Evolutionary conservation across 1,140 invertebrate genomes (phyloP).

Genomic region (Dryas iulia): DNA sequence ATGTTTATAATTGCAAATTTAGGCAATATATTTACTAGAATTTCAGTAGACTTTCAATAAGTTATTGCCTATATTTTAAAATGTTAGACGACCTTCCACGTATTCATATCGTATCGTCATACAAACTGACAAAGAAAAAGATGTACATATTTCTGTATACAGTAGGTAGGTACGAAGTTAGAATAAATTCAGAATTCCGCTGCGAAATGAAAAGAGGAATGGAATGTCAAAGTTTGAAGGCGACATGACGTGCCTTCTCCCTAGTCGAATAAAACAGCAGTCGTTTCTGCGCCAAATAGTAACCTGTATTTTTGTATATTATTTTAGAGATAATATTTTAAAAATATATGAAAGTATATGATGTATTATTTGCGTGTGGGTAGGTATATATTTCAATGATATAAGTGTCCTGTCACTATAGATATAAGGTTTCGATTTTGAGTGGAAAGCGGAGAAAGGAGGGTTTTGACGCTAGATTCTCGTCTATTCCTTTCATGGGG

Average conservation of each 20-base stretch:
- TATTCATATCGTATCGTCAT: background rate
- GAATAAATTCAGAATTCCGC: background rate
- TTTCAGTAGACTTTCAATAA: background rate
- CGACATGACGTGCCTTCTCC: background rate
- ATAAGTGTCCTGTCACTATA: too few species aligned
- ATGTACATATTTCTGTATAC: background rate
- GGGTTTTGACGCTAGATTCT: too few species aligned
- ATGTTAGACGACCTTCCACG: background rate
- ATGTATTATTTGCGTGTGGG: too few species aligned
- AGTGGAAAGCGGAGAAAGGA: too few species aligned
- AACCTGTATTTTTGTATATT: background rate
- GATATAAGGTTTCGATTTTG: too few species aligned
- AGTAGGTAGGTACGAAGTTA: background rate
- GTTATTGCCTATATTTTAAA: background rate
- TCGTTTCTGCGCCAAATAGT: background rate
- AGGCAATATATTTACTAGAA: too few species aligned
- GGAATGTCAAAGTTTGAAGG: background rate
- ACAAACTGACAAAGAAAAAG: background rate
- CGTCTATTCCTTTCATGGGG: too few species aligned
- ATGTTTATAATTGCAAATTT: too few species aligned
- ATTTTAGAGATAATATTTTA: background rate
- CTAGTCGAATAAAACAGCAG: background rate
- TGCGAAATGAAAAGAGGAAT: conserved; percentile 1
- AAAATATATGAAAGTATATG: too few species aligned
- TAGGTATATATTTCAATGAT: too few species aligned